Base-by-base conservation (phyloP, 2,888 invertebrate genomes). In the Rhodophaea formosa region DNA sequence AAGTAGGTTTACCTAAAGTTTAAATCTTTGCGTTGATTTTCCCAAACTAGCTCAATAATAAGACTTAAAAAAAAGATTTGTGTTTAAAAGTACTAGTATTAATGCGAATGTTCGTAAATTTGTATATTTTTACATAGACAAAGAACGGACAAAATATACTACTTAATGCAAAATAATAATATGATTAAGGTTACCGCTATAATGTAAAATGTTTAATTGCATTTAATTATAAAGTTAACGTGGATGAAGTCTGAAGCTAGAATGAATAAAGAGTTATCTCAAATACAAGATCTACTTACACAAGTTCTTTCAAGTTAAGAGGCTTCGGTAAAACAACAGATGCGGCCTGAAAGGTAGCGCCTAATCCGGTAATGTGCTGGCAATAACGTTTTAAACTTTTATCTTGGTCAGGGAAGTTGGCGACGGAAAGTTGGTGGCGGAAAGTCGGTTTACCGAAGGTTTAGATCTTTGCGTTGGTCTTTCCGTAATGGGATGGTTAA, bases 291-390 rank as follows among this genome's bases (percentile, higher is more conserved):
- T 53, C 52, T 42, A 39, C 35, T 51, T 53, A 43, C 47, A 8
- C 44, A 59, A 59, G 55, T 63, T 60, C 64, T 62, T 63, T 60
- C 61, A 57, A 64, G 66, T 62, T 68, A 67, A 69, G 64, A 71
- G 67, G 67, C 66, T 75, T 75, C 73, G 75, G 63, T 65, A 63
- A 61, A 66, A 64, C 66, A 72, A 69, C 80, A 82, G 77, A 77
- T 82, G 81, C 69, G 77, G 67, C 72, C 75, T 80, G 77, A 81
- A 78, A 79, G 78, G 77, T 72, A 71, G 67, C 67, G 71, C 67
- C 72, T 82, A 83, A 84, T 79, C 79, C 78, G 77, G 75, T 80
- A 81, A 83, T 78, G 76, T 77, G 72, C 63, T 63, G 57, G 65
- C 63, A 70, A 72, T 72, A 76, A 74, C 70, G 73, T 71, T 71